A percentile compares a stretch with the other conserved stretches of the same genome.
phyloP scores from a whole-genome alignment of 2,797 vertebrate species.

The Enteromius viviparus region DNA sequence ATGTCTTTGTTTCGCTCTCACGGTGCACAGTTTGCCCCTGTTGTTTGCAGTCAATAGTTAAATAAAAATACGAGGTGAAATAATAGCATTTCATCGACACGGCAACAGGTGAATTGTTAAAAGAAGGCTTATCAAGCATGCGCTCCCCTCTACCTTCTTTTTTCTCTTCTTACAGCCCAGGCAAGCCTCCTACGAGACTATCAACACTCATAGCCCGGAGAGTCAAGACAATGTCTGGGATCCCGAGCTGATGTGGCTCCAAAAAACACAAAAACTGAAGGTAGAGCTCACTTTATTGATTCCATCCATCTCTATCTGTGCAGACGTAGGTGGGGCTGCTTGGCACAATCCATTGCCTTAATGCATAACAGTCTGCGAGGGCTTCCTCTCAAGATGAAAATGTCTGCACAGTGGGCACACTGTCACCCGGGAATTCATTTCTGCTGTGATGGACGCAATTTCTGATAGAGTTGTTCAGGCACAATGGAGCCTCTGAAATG shows the following conservation, averaged over 20 bases:
- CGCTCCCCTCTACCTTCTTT: conserved; percentile 10
- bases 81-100: conserved; percentile 31
- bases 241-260: conserved; percentile 70
- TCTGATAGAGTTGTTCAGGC: conserved; percentile 65
- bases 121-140: conserved; percentile 17
- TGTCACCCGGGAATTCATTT: conserved; percentile 64
- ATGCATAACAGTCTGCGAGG: conserved; percentile 54
- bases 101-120: conserved; percentile 34
- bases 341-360: conserved; percentile 59
- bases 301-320: conserved; percentile 51
- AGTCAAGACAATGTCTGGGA: conserved; percentile 59
- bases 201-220: conserved; percentile 42
- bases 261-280: conserved; percentile 76
- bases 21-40: neutral
- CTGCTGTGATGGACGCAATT: conserved; percentile 64
- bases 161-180: conserved; percentile 38
- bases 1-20: conserved; percentile 37
- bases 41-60: conserved; percentile 37
- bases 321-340: conserved; percentile 57
- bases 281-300: conserved; percentile 68
- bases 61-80: conserved; percentile 27
- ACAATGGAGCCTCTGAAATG: conserved; percentile 61
- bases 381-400: conserved; percentile 63
- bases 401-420: conserved; percentile 58
- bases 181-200: conserved; percentile 36